Evolutionary conservation across 2,797 vertebrate genomes (phyloP).

Genomic region (Malacoraja senta): DNA sequence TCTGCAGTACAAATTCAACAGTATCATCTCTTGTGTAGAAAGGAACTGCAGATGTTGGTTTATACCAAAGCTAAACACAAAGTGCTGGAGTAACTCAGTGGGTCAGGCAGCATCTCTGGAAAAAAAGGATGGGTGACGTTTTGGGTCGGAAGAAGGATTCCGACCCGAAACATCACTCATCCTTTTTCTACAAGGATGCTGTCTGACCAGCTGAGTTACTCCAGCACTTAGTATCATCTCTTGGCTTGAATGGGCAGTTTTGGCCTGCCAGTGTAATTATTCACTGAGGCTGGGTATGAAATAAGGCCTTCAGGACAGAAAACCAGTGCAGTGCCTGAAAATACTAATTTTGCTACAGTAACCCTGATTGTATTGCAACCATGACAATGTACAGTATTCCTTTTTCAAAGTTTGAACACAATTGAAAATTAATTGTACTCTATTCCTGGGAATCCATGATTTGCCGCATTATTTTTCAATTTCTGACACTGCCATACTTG

Average conservation of each 20-base stretch:
- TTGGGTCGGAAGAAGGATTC: no score
- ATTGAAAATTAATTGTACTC: background rate
- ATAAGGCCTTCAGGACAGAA: background rate
- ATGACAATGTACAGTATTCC: background rate
- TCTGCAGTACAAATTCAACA: background rate
- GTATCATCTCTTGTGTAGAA: no score
- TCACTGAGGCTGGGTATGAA: background rate
- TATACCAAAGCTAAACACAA: no score
- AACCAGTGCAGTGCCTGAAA: background rate
- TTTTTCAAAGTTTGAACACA: background rate
- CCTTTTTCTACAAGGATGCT: no score
- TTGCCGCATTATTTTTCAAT: background rate
- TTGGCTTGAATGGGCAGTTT: background rate
- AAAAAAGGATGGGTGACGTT: no score
- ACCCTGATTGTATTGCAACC: background rate
- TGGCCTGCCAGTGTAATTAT: background rate
- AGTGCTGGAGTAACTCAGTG: no score
- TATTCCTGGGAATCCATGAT: background rate
- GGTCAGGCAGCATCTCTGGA: no score
- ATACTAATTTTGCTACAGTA: background rate
- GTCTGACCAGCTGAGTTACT: no score
- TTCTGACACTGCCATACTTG: background rate
- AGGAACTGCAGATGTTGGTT: no score
- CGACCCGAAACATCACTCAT: no score
- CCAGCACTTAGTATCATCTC: background rate